Conservation (phyloP, 2,113 vertebrate species). For the Macrotis lagotis region DNA sequence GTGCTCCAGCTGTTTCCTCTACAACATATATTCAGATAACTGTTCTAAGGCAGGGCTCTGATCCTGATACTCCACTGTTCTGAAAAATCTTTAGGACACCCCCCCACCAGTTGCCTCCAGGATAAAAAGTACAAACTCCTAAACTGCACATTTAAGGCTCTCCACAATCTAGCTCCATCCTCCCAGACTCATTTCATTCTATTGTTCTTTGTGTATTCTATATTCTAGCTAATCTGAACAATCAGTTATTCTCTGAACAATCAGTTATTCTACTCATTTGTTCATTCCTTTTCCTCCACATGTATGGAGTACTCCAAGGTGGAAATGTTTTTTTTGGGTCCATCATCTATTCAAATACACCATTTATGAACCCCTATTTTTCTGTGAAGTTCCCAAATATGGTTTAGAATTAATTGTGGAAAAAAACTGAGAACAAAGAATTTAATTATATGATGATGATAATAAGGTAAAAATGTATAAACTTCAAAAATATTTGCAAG, state of each 20-base stretch:
- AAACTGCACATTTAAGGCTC: background rate
- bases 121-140: no score
- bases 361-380: background rate
- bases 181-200: background rate
- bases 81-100: background rate
- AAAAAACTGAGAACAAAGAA: background rate
- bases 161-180: background rate
- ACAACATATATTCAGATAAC: background rate
- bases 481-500: background rate
- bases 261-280: background rate
- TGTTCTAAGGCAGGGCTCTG: background rate
- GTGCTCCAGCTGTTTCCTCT: background rate
- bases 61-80: background rate
- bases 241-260: background rate
- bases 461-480: background rate
- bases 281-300: background rate
- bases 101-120: background rate
- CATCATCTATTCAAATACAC: background rate
- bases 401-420: background rate
- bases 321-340: background rate
- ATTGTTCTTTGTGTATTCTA: background rate
- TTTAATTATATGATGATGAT: background rate
- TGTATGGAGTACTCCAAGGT: background rate
- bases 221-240: background rate
- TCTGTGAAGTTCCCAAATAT: background rate